Evolutionary conservation across 2,113 vertebrate genomes (phyloP), one percentile per base, ranked within the genome.

Genomic region (Orientallactaga bullata): DNA sequence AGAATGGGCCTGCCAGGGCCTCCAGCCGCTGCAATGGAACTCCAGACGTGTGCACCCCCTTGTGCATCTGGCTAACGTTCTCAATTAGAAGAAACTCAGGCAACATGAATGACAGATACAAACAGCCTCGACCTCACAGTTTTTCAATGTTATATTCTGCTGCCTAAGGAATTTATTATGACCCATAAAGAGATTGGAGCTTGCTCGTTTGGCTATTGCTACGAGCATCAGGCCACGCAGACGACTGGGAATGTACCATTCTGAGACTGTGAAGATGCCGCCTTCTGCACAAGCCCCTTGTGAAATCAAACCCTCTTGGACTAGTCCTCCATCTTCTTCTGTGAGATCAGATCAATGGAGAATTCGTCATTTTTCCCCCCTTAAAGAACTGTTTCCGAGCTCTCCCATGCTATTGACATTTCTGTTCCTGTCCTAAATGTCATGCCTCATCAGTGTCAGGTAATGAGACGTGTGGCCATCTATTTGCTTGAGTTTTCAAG

Each of bases 401-500:
- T 24, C 21, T 85, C 89, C 85, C 79, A n/a, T 68, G 91, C 63
- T 39, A 77, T 47, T 83, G 85, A 69, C 78, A 93, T 83, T 95
- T 95, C 78, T 90, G 55, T 60, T 68, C 85, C 78, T 5, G 13
- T 39, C 90, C 72, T 88, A 96, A 96, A 95, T 93, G 66, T 35
- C 89, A 85, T 17, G 68, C 73, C 69, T 96, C 78, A 93, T 94
- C 85, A 92, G 30, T 88, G 47, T 88, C 88, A 85, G 35, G 92
- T 94, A 94, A 93, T 95, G 60, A 97, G 97, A 94, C 71, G 73
- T 10, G 65, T 88, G 88, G 74, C 78, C 2, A 0, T 60, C 63
- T 81, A 63, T 85, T 95, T 96, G 89, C 51, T 37, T 60, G 69
- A n/a, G 30, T 85, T 96, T 94, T 89, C 96, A 95, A 95, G 91